Conservation (phyloP, 2,797 vertebrate genomes). For the Sebastes alutus region DNA sequence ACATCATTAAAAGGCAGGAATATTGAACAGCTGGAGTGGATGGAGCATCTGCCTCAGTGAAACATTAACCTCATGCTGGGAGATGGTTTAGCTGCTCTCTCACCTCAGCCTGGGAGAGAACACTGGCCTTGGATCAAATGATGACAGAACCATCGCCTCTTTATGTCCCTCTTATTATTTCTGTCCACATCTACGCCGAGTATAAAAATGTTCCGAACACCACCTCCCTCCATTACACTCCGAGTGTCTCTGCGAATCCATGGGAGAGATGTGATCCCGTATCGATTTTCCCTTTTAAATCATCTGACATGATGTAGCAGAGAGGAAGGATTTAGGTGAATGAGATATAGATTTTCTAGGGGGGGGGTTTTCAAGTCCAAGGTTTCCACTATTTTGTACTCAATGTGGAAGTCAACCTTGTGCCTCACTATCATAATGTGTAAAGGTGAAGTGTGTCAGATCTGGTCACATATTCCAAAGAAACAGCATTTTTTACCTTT, state of each 20-base stretch:
- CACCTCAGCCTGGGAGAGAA: constrained; percentile 19
- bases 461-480: not conserved
- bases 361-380: not conserved
- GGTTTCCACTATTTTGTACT: not conserved
- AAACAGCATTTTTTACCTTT: not conserved
- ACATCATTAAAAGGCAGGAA: constrained; percentile 50
- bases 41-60: constrained; percentile 41
- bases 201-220: constrained; percentile 9
- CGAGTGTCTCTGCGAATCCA: constrained; percentile 14
- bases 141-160: constrained; percentile 14
- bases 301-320: constrained; percentile 12
- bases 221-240: constrained; percentile 9
- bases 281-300: constrained; percentile 50
- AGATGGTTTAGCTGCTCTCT: constrained; percentile 25
- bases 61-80: constrained; percentile 46
- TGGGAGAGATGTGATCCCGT: constrained; percentile 23
- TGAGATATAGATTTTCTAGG: constrained; percentile 1
- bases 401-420: not conserved
- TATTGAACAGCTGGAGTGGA: constrained; percentile 39
- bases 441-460: not conserved
- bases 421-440: not conserved
- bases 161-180: constrained; percentile 25
- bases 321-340: constrained; percentile 16
- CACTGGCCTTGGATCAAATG: constrained; percentile 22
- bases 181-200: not conserved